A percentile compares a stretch with the other conserved stretches of the same genome.
These are phyloP conservation scores for Lepidocyrtoides sp. DNA, from an alignment of 2,888 invertebrate species.

Conservation along the genomic window DNA sequence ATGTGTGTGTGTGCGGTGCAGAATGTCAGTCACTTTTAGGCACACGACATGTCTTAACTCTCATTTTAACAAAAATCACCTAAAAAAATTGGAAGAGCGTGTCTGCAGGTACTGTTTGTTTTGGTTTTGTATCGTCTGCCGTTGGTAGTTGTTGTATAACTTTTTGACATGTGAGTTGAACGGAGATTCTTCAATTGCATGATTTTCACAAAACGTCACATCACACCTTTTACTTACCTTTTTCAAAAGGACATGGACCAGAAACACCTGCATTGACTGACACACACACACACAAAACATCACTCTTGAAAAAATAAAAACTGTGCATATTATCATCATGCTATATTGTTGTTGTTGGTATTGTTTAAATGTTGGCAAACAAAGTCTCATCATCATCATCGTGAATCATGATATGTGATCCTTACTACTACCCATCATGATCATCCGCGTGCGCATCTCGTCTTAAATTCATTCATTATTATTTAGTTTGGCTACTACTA, in stretches of 20 bases:
- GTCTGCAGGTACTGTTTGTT: conserved; percentile 36
- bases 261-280: conserved; percentile 63
- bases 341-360: neutral
- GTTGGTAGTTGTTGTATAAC: conserved; percentile 19
- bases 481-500: conserved; percentile 15
- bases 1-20: conserved; percentile 7
- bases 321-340: conserved; percentile 30
- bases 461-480: conserved; percentile 40
- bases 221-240: conserved; percentile 59
- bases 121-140: conserved; percentile 8
- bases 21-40: conserved; percentile 62
- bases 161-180: conserved; percentile 65
- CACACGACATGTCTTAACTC: conserved; percentile 59
- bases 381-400: conserved; percentile 36
- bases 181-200: conserved; percentile 68
- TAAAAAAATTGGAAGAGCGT: conserved; percentile 66
- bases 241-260: conserved; percentile 46
- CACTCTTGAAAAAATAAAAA: neutral
- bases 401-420: conserved; percentile 39
- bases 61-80: conserved; percentile 52
- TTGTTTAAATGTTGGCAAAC: conserved; percentile 48
- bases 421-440: conserved; percentile 26
- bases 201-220: conserved; percentile 73
- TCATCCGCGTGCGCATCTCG: conserved; percentile 50
- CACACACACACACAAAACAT: conserved; percentile 31